Evolutionary conservation across 1,140 invertebrate genomes (phyloP), one percentile per base, ranked within the genome.

Genomic region (Ceratosolen fusciceps): DNA sequence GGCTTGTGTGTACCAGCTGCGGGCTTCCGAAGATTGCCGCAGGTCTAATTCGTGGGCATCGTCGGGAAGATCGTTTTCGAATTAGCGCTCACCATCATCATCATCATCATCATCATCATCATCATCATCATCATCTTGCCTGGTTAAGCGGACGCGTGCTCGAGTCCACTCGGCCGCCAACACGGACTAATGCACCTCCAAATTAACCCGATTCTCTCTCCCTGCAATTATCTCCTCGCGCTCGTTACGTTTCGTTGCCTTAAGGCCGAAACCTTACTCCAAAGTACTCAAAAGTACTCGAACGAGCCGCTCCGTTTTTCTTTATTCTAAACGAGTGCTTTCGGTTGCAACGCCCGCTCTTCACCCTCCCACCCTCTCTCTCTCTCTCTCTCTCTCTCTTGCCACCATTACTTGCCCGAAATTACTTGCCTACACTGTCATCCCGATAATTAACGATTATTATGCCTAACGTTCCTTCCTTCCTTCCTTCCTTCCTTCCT

Each of bases 1-100:
- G 73, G 78, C 54, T 49, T 71, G 52, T n/a, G n/a, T n/a, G n/a
- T 70, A 71, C 78, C 78, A 80, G 78, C 72, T 80, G 78, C 78
- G 52, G 49, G 49, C 37, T 80, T 60, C 29, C 19, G n/a, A 74
- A 80, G 72, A 80, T 80, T 80, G 52, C 34, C 21, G n/a, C n/a
- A n/a, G 78, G 58, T 80, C 47, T 80, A 49, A 74, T 73, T 68
- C 29, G n/a, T 47, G 56, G 62, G 34, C 60, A 74, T 80, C 73
- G 73, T 80, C 75, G 75, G 56, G 78, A 75, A 65, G 78, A 80
- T 80, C 78, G 75, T 80, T 80, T 80, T 80, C 78, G 71, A 75
- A 80, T 80, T 80, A 80, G 54, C 65, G 71, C 77, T 67, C 31
- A 24, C 12, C 29, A n/a, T n/a, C n/a, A n/a, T n/a, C n/a, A n/a